Conservation (phyloP, 2,113 vertebrate species). For the Gasterosteus aculeatus region DNA sequence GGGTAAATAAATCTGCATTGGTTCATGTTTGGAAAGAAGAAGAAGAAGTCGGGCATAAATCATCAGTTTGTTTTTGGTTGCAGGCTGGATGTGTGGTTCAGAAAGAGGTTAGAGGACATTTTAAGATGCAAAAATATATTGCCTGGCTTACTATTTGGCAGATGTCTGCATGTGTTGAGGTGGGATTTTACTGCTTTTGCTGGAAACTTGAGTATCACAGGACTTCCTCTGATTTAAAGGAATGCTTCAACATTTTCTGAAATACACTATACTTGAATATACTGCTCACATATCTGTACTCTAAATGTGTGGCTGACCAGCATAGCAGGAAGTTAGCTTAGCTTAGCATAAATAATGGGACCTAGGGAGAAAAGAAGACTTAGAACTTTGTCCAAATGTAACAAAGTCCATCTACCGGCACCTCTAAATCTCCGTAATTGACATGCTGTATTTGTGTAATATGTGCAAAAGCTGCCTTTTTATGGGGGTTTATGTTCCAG, state of each 20-base stretch:
- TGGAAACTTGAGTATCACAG: neutral
- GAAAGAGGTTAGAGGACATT: neutral
- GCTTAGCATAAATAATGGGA: neutral
- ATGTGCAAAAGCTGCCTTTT: neutral
- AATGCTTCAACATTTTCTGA: neutral
- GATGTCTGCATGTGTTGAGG: neutral
- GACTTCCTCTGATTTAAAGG: neutral
- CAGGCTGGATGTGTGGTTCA: neutral
- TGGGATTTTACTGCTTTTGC: neutral
- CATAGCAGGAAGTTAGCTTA: neutral
- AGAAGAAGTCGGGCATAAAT: neutral
- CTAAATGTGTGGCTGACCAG: neutral
- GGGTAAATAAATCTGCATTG: neutral
- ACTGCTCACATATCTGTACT: neutral
- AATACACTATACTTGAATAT: neutral
- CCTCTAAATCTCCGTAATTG: slow-evolving; percentile 14
- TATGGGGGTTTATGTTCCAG: neutral
- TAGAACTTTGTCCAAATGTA: neutral
- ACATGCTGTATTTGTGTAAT: slow-evolving; percentile 5
- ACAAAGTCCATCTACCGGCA: neutral
- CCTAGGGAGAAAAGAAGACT: neutral
- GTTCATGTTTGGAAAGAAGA: neutral
- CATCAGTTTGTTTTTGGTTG: too few species aligned
- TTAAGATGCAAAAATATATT: neutral
- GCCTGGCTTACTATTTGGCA: slow-evolving; percentile 1